Evolutionary conservation across 2,113 vertebrate genomes (phyloP).

Genomic region (Ciconia maguari): DNA sequence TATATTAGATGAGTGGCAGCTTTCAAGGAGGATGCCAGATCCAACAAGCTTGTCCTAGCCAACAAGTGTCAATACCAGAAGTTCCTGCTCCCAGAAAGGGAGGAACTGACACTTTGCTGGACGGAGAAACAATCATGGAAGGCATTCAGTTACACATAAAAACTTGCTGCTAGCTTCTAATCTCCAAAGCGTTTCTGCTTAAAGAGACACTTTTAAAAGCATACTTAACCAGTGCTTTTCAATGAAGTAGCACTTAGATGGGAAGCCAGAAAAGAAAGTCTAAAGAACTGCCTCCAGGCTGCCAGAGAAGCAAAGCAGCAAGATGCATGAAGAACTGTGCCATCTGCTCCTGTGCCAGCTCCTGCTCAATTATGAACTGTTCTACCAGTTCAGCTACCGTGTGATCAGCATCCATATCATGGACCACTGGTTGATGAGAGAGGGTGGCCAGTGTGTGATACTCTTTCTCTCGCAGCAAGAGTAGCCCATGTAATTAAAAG

Average conservation of each 20-base stretch:
- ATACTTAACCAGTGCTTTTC: background rate
- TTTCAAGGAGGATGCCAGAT: background rate
- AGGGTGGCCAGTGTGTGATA: fast-evolving
- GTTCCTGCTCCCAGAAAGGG: background rate
- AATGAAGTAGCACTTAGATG: background rate
- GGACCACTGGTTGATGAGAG: fast-evolving
- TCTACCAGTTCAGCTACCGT: background rate
- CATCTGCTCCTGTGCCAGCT: background rate
- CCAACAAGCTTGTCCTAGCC: background rate
- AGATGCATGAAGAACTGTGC: background rate
- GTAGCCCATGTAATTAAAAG: fast-evolving
- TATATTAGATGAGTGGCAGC: background rate
- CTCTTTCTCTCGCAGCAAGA: background rate
- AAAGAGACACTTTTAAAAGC: background rate
- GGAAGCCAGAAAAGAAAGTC: background rate
- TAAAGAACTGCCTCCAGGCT: background rate
- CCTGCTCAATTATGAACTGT: fast-evolving
- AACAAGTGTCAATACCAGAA: background rate
- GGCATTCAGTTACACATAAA: background rate
- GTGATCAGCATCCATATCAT: fast-evolving
- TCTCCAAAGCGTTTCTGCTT: background rate
- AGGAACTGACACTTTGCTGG: background rate
- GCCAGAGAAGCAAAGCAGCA: background rate
- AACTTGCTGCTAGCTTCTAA: background rate
- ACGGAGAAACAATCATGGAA: background rate